Percentiles rank a stretch among this genome's conserved stretches.
Conservation (phyloP, 1,140 invertebrate genomes). For the Gonioctena quinquepunctata region DNA sequence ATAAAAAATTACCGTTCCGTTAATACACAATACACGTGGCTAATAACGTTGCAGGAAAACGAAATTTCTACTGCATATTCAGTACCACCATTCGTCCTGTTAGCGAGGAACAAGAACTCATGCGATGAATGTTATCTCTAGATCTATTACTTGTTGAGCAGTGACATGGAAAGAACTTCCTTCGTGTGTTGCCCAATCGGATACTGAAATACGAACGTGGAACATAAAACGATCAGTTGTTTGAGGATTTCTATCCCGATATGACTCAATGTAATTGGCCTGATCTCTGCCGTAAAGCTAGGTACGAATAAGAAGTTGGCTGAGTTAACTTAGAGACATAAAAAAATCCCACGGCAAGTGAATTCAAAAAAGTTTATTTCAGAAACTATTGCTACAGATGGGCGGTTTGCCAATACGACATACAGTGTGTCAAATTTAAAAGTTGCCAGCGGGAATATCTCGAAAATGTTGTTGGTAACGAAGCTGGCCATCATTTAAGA, state of each 20-base stretch:
- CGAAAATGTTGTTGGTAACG: too few species aligned
- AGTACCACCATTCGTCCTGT: neutral
- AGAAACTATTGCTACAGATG: too few species aligned
- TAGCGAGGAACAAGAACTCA: neutral
- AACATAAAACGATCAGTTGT: neutral
- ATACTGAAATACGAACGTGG: neutral
- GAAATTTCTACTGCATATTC: neutral
- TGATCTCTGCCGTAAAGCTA: too few species aligned
- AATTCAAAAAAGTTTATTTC: too few species aligned
- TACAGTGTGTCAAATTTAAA: too few species aligned
- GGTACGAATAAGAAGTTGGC: too few species aligned
- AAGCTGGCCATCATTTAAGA: too few species aligned
- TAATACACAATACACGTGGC: neutral
- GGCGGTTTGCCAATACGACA: too few species aligned
- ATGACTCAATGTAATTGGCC: neutral
- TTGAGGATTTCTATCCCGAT: neutral
- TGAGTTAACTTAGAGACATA: too few species aligned
- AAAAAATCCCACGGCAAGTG: too few species aligned
- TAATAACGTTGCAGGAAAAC: neutral
- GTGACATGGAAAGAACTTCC: neutral
- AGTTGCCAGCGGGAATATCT: too few species aligned
- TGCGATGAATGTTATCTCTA: slow-evolving; percentile 4
- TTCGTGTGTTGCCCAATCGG: neutral
- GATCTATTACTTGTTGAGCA: neutral
- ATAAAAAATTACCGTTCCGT: too few species aligned